Evolutionary conservation across 2,113 vertebrate species (phyloP), one percentile per base, ranked within the genome.

Genomic region (Melanerpes formicivorus): DNA sequence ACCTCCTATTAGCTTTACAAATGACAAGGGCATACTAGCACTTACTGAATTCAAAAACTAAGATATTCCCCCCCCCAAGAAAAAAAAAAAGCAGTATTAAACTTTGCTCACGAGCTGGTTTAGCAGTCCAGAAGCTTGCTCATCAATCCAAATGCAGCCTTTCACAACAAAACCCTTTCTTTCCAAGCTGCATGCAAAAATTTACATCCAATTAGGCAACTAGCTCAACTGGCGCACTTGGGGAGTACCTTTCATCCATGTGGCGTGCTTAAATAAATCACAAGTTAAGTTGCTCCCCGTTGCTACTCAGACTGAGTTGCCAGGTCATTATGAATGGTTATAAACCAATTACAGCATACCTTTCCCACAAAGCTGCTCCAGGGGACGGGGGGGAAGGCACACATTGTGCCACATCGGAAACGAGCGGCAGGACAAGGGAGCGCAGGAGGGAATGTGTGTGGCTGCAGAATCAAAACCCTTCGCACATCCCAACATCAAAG

Each of bases 191-290:
- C 90, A 93, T 21, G 89, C 87, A 89, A 95, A 96, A 92, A 96
- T 89, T 92, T 86, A 96, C 15, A 2, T 90, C 96, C 81, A 94
- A 73, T 91, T 95, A 96, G 90, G 78, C 94, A 87, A 83, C 87
- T 66, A 94, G 85, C 80, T 96, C 78, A 80, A 75, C 87, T 90
- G 40, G 76, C 84, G 75, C 66, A 42, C 75, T 90, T 62, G 88
- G 88, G 74, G 90, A 96, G 54, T 88, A 93, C 84, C 87, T 97
- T 96, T 97, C 95, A 97, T 95, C 87, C 84, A 64, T 84, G 66
- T 70, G 75, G 95, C 59, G 95, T 66, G 66, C 77, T 77, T 93
- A 96, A 97, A 97, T 95, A 95, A 97, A 97, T 96, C 95, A 85
- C 85, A 92, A 93, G 74, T 79, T 87, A 96, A 95, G 83, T 90